These are phyloP conservation scores for Podiceps cristatus DNA, from an alignment of 2,113 vertebrate genomes.

Conservation along the genomic window DNA sequence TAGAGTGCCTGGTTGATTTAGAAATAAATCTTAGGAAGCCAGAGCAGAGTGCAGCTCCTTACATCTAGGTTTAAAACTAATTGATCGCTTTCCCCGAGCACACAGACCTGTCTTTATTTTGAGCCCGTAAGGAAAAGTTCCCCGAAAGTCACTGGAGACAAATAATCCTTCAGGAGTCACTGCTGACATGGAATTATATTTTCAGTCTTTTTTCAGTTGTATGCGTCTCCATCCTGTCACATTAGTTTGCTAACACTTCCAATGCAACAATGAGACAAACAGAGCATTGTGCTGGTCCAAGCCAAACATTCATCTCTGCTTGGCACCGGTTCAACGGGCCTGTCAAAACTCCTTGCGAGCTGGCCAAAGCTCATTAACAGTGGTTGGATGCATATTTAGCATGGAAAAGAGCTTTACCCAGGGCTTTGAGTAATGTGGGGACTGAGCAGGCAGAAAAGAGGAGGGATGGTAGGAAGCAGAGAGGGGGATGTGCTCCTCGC, in stretches of 20 bases:
- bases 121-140: constrained; percentile 42
- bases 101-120: constrained; percentile 57
- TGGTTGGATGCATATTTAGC: constrained; percentile 69
- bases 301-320: constrained; percentile 74
- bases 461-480: not conserved
- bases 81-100: not conserved
- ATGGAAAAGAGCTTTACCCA: constrained; percentile 60
- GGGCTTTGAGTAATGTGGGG: not conserved
- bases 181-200: constrained; percentile 65
- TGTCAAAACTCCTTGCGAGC: constrained; percentile 72
- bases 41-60: constrained; percentile 40
- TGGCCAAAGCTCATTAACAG: constrained; percentile 74
- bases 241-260: constrained; percentile 76
- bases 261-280: constrained; percentile 75
- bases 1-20: not conserved
- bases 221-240: constrained; percentile 66
- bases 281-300: constrained; percentile 70
- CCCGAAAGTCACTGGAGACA: constrained; percentile 51
- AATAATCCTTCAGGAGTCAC: constrained; percentile 68
- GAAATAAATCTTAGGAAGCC: constrained; percentile 39
- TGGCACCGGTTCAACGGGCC: constrained; percentile 63
- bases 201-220: constrained; percentile 67
- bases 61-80: constrained; percentile 36
- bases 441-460: not conserved
- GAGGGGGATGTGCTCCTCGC: not conserved